Conservation (phyloP, 37 sponge, comb jelly and placozoan genomes). For the Hormiphora californensis region DNA sequence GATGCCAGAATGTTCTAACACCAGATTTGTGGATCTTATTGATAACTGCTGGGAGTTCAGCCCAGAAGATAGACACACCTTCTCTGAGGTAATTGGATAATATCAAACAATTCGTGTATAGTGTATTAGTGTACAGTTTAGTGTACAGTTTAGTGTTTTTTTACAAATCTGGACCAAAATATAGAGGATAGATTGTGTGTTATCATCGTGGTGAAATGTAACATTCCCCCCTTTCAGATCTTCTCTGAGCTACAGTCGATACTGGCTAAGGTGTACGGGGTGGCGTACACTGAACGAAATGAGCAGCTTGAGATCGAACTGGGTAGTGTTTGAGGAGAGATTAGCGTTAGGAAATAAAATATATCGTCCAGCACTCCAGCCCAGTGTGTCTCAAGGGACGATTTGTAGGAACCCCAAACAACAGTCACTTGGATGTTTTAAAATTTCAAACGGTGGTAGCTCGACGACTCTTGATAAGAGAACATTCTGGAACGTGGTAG, state of each 20-base stretch:
- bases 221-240: not conserved
- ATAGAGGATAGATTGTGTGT: not conserved
- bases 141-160: no score
- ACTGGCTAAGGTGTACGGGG: not conserved
- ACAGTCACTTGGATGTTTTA: no score
- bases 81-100: not conserved
- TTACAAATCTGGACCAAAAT: no score
- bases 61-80: not conserved
- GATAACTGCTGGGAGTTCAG: not conserved
- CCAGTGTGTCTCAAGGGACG: no score
- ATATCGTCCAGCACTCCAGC: no score
- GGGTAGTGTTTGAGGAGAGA: no score
- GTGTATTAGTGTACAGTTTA: no score
- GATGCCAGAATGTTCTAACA: not conserved
- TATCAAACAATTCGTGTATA: not conserved
- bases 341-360: no score
- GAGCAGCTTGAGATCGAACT: slow-evolving; percentile 6
- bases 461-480: no score
- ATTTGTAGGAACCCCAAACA: no score
- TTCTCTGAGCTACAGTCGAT: not conserved
- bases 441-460: no score
- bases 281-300: not conserved
- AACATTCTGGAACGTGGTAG: no score
- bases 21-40: not conserved
- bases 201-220: not conserved